Evolutionary conservation across 2,888 invertebrate species (phyloP), one percentile per base, ranked within the genome.

Genomic region (Leptinotarsa rubiginosa): DNA sequence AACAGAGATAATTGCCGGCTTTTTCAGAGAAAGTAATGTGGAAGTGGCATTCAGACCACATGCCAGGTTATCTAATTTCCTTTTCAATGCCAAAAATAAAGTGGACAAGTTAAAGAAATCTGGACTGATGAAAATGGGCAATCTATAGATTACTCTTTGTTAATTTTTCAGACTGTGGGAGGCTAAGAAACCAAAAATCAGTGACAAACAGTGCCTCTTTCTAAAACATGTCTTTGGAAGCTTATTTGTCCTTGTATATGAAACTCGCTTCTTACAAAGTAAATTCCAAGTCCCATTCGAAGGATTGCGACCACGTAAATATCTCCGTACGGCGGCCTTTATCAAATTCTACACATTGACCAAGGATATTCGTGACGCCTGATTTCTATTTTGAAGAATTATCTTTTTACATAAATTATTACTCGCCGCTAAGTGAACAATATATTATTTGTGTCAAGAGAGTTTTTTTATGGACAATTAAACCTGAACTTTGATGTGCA

Each of bases 381-480:
- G 62, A 62, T 62, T 62, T 62, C 62, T 66, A 56, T 72, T 56
- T 66, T 52, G 62, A 67, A 73, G 65, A 62, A 62, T 62, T 62
- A 62, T 62, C 72, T 70, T 54, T n/a, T 56, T 69, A 73, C 70
- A 70, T 65, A 66, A 49, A 47, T 56, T 54, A 73, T 73, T 62
- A 70, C 59, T 73, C 31, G 56, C 66, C 41, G 41, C 54, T 73
- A 73, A 73, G 65, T 70, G 62, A 50, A 52, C 49, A 69, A 69
- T 73, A 68, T 50, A 50, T 71, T 70, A 70, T 71, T 72, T 47
- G 62, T 72, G 67, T 72, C 72, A 67, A 59, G 72, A 65, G 41
- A 52, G 18, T 59, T 41, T 41, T 72, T 72, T 66, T 72, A 59
- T 67, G 62, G 47, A 50, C 52, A 50, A 25, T 25, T 50, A 67